Base-by-base conservation (phyloP, 1,140 invertebrate genomes). In the Lerema accius region DNA sequence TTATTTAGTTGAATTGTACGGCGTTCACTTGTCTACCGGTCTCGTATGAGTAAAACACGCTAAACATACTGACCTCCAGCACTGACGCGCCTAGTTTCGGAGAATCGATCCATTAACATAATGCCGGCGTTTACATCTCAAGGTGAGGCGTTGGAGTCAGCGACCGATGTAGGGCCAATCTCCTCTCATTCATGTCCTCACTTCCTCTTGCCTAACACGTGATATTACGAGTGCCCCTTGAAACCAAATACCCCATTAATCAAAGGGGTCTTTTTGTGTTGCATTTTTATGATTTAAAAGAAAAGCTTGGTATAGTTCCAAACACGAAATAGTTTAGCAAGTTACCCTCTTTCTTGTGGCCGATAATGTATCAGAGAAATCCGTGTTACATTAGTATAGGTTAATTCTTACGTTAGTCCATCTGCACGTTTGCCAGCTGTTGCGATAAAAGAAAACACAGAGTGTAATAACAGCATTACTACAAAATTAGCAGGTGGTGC, bases 101-200 rank as follows among this genome's bases (percentile, higher is more conserved):
- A 48, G 65, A 73, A 73, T 65, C 62, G 49, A 67, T 60, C 45
- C 42, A 71, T 74, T 69, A 66, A 14, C 68, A 67, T 70, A 66
- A 68, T 65, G 63, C 51, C 50, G 45, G 35, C 50, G 64, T 62
- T 49, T 62, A 46, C 53, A 71, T 58, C 69, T 74, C 71, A 78
- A 78, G 71, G 79, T 71, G 69, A 78, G 43, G 28, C 40, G 42
- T 28, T 19, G 32, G 63, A 63, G 76, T 74, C 76, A 72, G 53
- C 67, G 77, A 73, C 72, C 77, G 65, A 19, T 62, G 62, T 64
- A 79, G 69, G 71, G 73, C 73, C 65, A 69, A 69, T 73, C 69
- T 78, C 78, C 70, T 69, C 49, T 28, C 58, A 53, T 61, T 65
- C 51, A 58, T 28, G 37, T 50, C 32, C 40, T 23, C 45, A 62